A percentile compares a stretch with the other conserved stretches of the same genome.
Evolutionary conservation across 2,113 vertebrate genomes (phyloP).

Genomic region (Microtus richardsoni): DNA sequence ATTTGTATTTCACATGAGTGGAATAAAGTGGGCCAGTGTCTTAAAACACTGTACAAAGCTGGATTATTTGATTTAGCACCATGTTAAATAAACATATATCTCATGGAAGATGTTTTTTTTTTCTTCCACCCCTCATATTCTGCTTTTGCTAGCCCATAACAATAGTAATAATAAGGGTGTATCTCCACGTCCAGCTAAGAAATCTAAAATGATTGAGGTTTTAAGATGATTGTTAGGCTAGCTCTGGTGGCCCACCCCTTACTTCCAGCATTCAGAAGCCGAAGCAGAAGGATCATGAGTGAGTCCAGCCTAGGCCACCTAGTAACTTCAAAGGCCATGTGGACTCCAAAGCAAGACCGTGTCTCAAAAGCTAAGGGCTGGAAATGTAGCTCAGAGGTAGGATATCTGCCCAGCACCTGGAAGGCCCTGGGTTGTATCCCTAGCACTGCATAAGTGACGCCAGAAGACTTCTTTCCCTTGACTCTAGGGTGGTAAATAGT

Average conservation of each 20-base stretch:
- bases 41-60: conserved; percentile 8
- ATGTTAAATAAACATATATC: neutral
- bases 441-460: no score
- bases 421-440: neutral
- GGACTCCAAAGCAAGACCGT: neutral
- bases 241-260: neutral
- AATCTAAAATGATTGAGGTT: neutral
- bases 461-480: neutral
- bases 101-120: neutral
- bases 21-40: neutral
- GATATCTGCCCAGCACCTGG: neutral
- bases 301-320: neutral
- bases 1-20: conserved; percentile 29
- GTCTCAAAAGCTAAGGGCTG: neutral
- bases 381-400: neutral
- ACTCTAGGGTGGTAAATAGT: neutral
- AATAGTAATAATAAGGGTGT: no score
- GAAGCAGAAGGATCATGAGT: neutral
- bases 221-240: neutral
- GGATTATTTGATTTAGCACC: conserved; percentile 48
- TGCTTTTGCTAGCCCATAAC: neutral
- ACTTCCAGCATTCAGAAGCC: neutral
- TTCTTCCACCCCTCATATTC: neutral
- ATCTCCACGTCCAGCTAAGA: neutral
- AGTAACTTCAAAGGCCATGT: neutral